Percentiles rank a stretch among this genome's conserved stretches.
These are phyloP conservation scores for Neosalanx taihuensis DNA, from an alignment of 2,797 vertebrate species.

Conservation along the genomic window DNA sequence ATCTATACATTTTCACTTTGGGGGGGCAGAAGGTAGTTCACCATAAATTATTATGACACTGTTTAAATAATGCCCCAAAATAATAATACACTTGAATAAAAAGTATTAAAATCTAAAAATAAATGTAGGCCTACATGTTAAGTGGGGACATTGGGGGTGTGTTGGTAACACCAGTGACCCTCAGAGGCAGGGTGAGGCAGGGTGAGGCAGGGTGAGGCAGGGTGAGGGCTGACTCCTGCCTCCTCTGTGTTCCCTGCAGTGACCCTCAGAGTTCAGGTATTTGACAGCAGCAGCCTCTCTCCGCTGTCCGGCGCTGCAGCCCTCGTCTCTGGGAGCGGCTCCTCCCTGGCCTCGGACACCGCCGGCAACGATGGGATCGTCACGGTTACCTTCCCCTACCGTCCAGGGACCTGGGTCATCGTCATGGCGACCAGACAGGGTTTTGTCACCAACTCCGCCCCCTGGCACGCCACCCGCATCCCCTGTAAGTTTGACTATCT, in stretches of 20 bases:
- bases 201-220: too few relatives aligned
- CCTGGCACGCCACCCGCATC: constrained; percentile 81
- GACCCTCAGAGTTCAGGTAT: constrained; percentile 83
- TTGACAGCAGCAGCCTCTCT: constrained; percentile 79
- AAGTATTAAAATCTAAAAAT: too few relatives aligned
- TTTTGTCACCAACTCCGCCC: constrained; percentile 80
- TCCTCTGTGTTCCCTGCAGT: constrained; percentile 68
- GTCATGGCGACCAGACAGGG: constrained; percentile 76
- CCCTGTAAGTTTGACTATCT: constrained; percentile 75
- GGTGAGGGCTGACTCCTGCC: neutral
- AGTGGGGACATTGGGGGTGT: too few relatives aligned
- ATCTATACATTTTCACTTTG: too few relatives aligned
- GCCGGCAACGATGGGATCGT: constrained; percentile 72
- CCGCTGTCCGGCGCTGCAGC: constrained; percentile 74
- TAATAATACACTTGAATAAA: too few relatives aligned
- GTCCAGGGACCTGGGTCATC: constrained; percentile 80
- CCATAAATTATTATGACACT: too few relatives aligned
- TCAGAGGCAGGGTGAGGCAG: constrained; percentile 34
- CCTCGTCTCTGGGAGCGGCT: constrained; percentile 77
- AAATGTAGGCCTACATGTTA: too few relatives aligned
- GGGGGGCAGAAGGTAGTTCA: too few relatives aligned
- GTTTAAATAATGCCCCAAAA: too few relatives aligned
- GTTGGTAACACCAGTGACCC: too few relatives aligned
- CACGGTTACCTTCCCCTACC: constrained; percentile 74
- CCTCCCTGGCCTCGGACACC: constrained; percentile 65